Conservation (phyloP, 2,113 vertebrate species). For the Oreotrochilus melanogaster region DNA sequence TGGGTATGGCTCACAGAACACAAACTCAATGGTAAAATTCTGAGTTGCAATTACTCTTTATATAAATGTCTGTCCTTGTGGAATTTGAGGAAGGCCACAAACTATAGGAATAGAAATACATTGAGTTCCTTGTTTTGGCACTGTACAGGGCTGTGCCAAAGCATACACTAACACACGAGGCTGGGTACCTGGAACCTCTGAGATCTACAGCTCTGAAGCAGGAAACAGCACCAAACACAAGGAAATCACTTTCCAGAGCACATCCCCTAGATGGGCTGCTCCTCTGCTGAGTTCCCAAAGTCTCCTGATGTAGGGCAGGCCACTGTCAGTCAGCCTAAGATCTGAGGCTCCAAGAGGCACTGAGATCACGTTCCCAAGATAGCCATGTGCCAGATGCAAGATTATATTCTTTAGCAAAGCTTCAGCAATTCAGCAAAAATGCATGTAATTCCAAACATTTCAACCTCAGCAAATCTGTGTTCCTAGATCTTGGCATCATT, state of each 20-base stretch:
- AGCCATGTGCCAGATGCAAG: slow-evolving; percentile 34
- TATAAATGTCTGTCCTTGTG: background rate
- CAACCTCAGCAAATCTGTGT: slow-evolving; percentile 2
- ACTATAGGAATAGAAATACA: accelerated
- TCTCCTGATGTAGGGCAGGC: background rate
- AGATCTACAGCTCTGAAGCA: background rate
- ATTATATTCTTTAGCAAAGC: slow-evolving; percentile 44
- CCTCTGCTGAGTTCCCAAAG: background rate
- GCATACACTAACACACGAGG: background rate
- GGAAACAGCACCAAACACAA: background rate
- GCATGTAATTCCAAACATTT: slow-evolving; percentile 46
- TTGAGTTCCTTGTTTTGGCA: background rate
- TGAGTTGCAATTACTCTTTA: background rate
- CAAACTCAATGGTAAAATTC: background rate
- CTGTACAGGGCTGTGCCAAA: background rate
- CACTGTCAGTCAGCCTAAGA: background rate
- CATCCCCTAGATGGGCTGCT: background rate
- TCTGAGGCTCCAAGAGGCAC: background rate
- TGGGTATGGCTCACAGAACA: background rate
- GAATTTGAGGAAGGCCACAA: background rate
- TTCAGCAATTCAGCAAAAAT: slow-evolving; percentile 46
- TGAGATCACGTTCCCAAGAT: slow-evolving; percentile 11
- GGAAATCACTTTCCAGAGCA: background rate
- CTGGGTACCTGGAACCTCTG: background rate
- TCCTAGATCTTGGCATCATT: slow-evolving; percentile 23